Evolutionary conservation across 2,888 invertebrate species (phyloP), one percentile per base, ranked within the genome.

Genomic region (Neelides folsomi): DNA sequence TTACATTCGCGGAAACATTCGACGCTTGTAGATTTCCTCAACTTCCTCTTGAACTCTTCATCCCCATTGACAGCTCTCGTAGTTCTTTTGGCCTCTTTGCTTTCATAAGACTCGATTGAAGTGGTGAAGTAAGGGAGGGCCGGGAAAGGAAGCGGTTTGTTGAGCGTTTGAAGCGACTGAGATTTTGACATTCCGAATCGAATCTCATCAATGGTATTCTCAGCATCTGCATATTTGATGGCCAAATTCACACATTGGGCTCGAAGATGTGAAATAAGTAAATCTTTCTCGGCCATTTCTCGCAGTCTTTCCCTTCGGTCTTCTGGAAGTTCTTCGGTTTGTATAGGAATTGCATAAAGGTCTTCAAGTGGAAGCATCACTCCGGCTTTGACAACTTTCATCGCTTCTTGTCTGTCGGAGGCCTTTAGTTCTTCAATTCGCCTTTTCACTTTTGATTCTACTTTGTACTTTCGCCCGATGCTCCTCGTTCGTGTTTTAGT

Each of bases 151-250:
- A 27, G 27, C 27, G 45, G 34, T 12, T n/a, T 27, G 12, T 20
- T 34, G 12, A 20, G 19, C 34, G 20, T 45, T 27, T 20, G 45
- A 18, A 18, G 45, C 13, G 19, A 15, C 45, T 20, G 12, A 5
- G 19, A 12, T 3, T 42, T n/a, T 3, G n/a, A 12, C 13, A 47
- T 48, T 1, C 53, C 52, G 43, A 59, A 62, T 38, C 62, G 34
- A 40, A 62, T 45, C 53, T 62, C 57, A 46, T 62, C 62, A 19
- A 62, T 57, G 16, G 57, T 53, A 49, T 59, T 62, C 45, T 62
- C 59, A 15, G 62, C 60, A 49, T 60, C 57, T 12, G 62, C 62
- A 54, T 49, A 60, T 39, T 60, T 62, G 40, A 62, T 52, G 9
- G 57, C 54, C 13, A 62, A 47, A n/a, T 59, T 55, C 38, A 57